phyloP scores from a whole-genome alignment of 92 coral and sea anemone genomes.

The Nematostella vectensis region DNA sequence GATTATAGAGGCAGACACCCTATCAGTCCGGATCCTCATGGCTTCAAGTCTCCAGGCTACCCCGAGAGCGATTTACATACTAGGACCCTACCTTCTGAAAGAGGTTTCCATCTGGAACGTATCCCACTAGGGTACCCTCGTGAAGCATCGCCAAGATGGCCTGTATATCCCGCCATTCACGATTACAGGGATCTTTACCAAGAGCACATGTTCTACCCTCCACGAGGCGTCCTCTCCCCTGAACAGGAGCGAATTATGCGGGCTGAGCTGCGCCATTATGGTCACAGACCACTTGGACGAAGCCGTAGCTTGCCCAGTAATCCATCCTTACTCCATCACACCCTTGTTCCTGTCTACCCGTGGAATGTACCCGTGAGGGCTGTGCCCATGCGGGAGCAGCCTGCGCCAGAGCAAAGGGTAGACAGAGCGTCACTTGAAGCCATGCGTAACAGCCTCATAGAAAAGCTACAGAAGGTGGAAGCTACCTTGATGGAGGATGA shows the following conservation, averaged over 20 bases:
- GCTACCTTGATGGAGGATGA: constrained; percentile 25
- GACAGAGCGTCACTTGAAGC: constrained; percentile 28
- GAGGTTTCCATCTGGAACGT: not conserved
- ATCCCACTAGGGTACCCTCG: not conserved
- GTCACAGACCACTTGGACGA: constrained; percentile 29
- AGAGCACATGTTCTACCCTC: constrained; percentile 1
- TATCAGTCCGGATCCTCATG: too few species aligned
- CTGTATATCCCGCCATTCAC: not conserved
- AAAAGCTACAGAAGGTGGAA: constrained; percentile 18
- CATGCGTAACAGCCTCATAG: constrained; percentile 20
- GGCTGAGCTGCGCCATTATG: constrained; percentile 16
- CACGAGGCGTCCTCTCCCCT: constrained; percentile 4
- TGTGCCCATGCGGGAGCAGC: constrained; percentile 6
- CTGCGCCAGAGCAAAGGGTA: constrained; percentile 10
- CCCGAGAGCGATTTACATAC: too few species aligned
- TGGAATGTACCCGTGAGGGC: constrained; percentile 11
- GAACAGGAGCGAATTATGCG: constrained; percentile 3
- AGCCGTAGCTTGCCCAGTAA: constrained; percentile 31
- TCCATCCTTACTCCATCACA: constrained; percentile 9
- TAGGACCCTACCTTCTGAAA: not conserved
- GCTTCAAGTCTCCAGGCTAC: too few species aligned
- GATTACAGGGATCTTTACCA: not conserved
- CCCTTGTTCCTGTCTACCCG: constrained; percentile 7
- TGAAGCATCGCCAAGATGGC: not conserved
- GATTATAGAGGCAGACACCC: too few species aligned